Percentiles rank a stretch among this genome's conserved stretches.
These are phyloP conservation scores for Ovis aries DNA, from an alignment of 2,113 vertebrate genomes.

Conservation along the genomic window ARS-UI_Ramb_v3.0 NC_056060.1:61611501-61612000, in stretches of 20 bases:
- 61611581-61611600: background rate
- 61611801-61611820: background rate
- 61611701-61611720: background rate
- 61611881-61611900: too few species aligned
- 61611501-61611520: background rate
- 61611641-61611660: background rate
- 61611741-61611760: background rate
- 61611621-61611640: background rate
- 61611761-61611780: background rate
- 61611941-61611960: too few species aligned
- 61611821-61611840: background rate
- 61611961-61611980: too few species aligned
- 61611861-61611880: background rate
- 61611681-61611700: background rate
- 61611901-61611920: too few species aligned
- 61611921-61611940: too few species aligned
- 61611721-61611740: background rate
- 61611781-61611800: background rate
- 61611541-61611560: background rate
- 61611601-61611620: background rate
- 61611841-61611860: slow-evolving; percentile 6
- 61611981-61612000: too few species aligned
- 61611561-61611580: background rate
- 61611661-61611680: background rate
- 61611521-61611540: background rate